Conservation (phyloP, 1,140 invertebrate species). For the Tetranychus urticae region DNA sequence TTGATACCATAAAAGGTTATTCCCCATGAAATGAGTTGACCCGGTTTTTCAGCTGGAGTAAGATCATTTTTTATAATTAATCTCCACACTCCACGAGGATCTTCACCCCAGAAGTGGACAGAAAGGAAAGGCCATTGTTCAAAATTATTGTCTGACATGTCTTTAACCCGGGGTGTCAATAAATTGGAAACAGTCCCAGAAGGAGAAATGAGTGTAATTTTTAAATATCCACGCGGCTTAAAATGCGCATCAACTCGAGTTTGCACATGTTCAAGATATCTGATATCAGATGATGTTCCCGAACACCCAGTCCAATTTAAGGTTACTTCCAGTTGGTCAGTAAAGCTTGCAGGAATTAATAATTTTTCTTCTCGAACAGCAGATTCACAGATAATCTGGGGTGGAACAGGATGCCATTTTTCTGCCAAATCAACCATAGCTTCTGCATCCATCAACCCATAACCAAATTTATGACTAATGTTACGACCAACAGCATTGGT, state of each 20-base stretch:
- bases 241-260: slow-evolving; percentile 80
- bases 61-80: slow-evolving; percentile 22
- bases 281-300: slow-evolving; percentile 61
- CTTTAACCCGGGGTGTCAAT: slow-evolving; percentile 70
- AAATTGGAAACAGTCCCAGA: slow-evolving; percentile 70
- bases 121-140: slow-evolving; percentile 99
- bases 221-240: slow-evolving; percentile 70
- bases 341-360: slow-evolving; percentile 5
- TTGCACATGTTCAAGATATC: slow-evolving; percentile 93
- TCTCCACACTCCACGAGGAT: slow-evolving; percentile 76
- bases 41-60: neutral
- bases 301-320: slow-evolving; percentile 77
- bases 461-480: slow-evolving; percentile 74
- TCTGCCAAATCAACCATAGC: slow-evolving; percentile 88
- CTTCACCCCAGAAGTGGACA: slow-evolving; percentile 97
- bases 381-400: slow-evolving; percentile 61
- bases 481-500: slow-evolving; percentile 45
- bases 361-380: neutral
- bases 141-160: slow-evolving; percentile 82
- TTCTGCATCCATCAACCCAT: slow-evolving; percentile 88
- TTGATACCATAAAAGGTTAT: slow-evolving; percentile 13
- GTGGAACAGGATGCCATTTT: slow-evolving; percentile 83
- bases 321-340: slow-evolving; percentile 9
- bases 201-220: slow-evolving; percentile 83
- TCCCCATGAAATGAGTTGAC: slow-evolving; percentile 11